Evolutionary conservation across 2,113 vertebrate genomes (phyloP).

Genomic region (Anas platyrhynchos): DNA sequence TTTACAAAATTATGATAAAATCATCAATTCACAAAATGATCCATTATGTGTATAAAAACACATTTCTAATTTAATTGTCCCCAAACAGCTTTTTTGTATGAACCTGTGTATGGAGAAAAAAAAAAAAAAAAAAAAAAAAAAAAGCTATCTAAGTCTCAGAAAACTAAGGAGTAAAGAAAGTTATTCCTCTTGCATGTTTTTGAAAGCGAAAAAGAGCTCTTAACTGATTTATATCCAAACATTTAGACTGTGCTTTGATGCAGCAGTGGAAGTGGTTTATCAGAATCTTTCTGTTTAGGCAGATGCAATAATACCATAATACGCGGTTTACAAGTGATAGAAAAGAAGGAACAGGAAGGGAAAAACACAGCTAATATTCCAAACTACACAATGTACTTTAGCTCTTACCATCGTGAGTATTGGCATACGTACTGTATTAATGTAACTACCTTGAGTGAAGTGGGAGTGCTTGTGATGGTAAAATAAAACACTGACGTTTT

Average conservation of each 20-base stretch:
- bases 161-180: neutral
- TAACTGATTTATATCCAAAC: neutral
- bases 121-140: neutral
- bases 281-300: neutral
- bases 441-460: neutral
- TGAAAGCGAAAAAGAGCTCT: constrained; percentile 3
- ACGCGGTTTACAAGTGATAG: neutral
- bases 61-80: neutral
- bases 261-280: neutral
- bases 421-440: neutral
- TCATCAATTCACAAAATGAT: neutral
- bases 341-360: neutral
- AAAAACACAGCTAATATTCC: neutral
- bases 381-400: neutral
- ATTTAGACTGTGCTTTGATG: neutral
- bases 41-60: neutral
- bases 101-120: neutral
- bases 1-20: neutral
- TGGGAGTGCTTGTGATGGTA: neutral
- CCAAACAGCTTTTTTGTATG: neutral
- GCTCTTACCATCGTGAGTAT: neutral
- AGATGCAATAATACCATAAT: neutral
- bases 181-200: neutral
- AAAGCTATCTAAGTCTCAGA: neutral
- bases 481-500: constrained; percentile 31